These are phyloP conservation scores for Tridacna crocea DNA, from an alignment of 2,888 invertebrate species.

Conservation along the genomic window DNA sequence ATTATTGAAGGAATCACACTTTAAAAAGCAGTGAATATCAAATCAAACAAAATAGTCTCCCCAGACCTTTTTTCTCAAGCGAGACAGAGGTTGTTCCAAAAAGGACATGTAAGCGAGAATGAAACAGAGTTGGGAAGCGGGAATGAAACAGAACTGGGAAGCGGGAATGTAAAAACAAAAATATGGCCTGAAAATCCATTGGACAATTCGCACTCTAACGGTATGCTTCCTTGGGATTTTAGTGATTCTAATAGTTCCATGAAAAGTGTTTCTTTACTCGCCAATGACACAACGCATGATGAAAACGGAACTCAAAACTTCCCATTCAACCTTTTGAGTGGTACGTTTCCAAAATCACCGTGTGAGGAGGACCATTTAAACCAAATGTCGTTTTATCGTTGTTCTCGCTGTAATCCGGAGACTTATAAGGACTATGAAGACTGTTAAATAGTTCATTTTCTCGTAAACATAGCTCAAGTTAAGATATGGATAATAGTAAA, in stretches of 20 bases:
- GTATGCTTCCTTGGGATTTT: too few species aligned
- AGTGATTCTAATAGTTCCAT: background rate
- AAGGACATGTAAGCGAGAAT: too few species aligned
- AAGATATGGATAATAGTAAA: background rate
- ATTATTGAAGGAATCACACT: too few species aligned
- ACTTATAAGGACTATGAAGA: constrained; percentile 25
- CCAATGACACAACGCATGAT: background rate
- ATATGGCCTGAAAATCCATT: too few species aligned
- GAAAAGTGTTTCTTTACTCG: background rate
- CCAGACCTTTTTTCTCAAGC: too few species aligned
- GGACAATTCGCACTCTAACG: too few species aligned
- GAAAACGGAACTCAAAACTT: background rate
- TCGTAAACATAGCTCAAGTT: background rate
- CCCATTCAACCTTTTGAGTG: constrained; percentile 1
- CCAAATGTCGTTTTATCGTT: background rate
- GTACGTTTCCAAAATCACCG: background rate
- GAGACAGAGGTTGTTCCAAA: too few species aligned
- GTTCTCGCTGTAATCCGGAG: background rate
- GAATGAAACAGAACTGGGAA: too few species aligned
- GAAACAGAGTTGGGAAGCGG: too few species aligned
- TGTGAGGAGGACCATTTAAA: background rate
- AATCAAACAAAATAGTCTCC: too few species aligned
- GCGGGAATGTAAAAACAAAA: too few species aligned
- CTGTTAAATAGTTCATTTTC: background rate
- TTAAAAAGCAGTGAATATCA: too few species aligned